Evolutionary conservation across 2,797 vertebrate species (phyloP), one percentile per base, ranked within the genome.

Genomic region (Rhabdomys pumilio): DNA sequence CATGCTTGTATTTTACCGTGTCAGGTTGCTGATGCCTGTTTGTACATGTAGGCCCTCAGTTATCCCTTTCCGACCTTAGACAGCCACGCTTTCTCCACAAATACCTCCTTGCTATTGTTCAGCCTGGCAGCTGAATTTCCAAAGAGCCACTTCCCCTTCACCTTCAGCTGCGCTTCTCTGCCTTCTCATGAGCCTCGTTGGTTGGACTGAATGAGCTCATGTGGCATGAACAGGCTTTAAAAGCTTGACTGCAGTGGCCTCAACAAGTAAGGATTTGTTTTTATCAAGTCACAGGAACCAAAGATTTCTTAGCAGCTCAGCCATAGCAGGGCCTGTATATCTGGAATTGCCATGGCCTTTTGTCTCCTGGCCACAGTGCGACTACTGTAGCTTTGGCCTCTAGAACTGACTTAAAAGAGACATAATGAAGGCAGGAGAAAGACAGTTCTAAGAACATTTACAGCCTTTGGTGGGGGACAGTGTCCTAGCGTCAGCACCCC

Each of bases 221-320:
- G 67, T 72, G 79, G 17, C 93, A 67, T 41, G 63, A 87, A 92
- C 72, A 29, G 73, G 90, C 77, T 85, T 87, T n/a, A 82, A 90
- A 95, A 94, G 59, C 81, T 69, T 55, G 75, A 57, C 34, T 72
- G 72, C 1, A 24, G 44, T 55, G 76, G 24, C 65, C 44, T 82
- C 59, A 77, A 83, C 50, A 92, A 69, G 47, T 57, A 75, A 87
- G 44, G 81, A 86, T 90, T 76, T 96, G 57, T 38, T 92, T 84
- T 90, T 83, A 53, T 94, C 11, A 38, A 59, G 29, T 82, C 90
- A 83, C 82, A 82, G 84, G 86, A 94, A 82, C 75, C 29, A 31
- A 77, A 22, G 26, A 17, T 76, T 81, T 41, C 31, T 90, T 85
- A 77, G 90, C 61, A 69, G 9, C 50, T 63, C 44, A 82, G 3